Conservation (phyloP, 2,888 invertebrate species). For the Synanthedon formicaeformis region DNA sequence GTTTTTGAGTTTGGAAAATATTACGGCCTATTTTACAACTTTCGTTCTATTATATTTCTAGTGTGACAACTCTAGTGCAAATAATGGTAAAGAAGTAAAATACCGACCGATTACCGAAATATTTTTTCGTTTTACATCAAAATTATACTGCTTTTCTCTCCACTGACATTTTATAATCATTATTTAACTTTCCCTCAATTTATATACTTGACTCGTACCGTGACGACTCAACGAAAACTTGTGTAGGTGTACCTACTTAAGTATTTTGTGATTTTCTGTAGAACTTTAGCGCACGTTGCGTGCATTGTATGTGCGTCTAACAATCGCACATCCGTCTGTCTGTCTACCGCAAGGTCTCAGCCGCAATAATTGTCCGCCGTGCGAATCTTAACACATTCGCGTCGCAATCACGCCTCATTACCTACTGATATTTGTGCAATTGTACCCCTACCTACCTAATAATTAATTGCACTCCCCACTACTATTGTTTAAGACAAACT, state of each 20-base stretch:
- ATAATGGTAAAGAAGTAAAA: no score
- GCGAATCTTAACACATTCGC: conserved; percentile 47
- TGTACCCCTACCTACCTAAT: conserved; percentile 21
- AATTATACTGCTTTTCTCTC: no score
- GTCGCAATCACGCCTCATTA: conserved; percentile 35
- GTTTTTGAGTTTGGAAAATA: no score
- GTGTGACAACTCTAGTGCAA: no score
- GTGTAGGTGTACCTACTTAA: background rate
- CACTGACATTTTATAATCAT: no score
- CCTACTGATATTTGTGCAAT: conserved; percentile 35
- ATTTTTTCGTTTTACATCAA: no score
- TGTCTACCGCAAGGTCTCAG: conserved; percentile 54
- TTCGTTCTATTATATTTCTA: no score
- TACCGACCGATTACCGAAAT: no score
- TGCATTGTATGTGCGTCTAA: conserved; percentile 21
- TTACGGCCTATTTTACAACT: no score
- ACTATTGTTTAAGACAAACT: background rate
- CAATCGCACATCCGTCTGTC: conserved; percentile 56
- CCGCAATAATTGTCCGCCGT: conserved; percentile 43
- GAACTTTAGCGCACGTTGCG: conserved; percentile 5
- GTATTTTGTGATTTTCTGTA: background rate
- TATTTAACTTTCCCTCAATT: no score
- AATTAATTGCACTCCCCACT: conserved; percentile 15
- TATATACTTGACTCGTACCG: no score
- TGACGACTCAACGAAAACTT: background rate